Base-by-base conservation (phyloP, 2,888 invertebrate genomes). In the Allophyes oxyacanthae region DNA sequence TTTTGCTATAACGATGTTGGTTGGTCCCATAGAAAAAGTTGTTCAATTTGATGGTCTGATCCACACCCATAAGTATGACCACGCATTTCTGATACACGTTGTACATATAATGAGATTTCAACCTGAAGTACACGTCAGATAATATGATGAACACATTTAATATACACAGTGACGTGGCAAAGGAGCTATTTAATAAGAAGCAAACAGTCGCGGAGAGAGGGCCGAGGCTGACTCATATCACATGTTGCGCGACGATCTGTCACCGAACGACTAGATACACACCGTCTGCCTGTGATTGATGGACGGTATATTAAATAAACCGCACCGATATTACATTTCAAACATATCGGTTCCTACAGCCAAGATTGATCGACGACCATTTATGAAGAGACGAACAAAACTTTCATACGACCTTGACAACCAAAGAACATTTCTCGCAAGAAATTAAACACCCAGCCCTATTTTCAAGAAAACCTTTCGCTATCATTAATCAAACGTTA, bases 231-330 rank as follows among this genome's bases (percentile, higher is more conserved):
- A 50, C 56, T 72, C 62, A 67, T 77, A 83, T 88, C 84, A 88
- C 87, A 85, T 88, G 88, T 89, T 88, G 87, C 87, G 77, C 83
- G 78, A 74, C 78, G 84, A 87, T 87, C 88, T 91, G 92, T 92
- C 92, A 87, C 88, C 89, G 77, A 71, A 77, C 79, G 71, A 79
- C 71, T 83, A 83, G 78, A 83, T 79, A 78, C 70, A 82, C 82
- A 82, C 81, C 81, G 84, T 82, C 79, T 81, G 78, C 64, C 62
- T 63, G 81, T 91, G 92, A 93, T 93, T 90, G 92, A 93, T 93
- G 87, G 84, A 77, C 83, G 82, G 80, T 88, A 89, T 91, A 92
- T 91, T 92, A 90, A 92, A 92, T 92, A 91, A 90, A 89, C 87
- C 89, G 77, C 81, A 80, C 79, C 86, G 80, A 90, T 91, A 91